Percentiles rank a stretch among this genome's conserved stretches.
Conservation (phyloP, 2,113 vertebrate species). For the Leucopsar rothschildi region DNA sequence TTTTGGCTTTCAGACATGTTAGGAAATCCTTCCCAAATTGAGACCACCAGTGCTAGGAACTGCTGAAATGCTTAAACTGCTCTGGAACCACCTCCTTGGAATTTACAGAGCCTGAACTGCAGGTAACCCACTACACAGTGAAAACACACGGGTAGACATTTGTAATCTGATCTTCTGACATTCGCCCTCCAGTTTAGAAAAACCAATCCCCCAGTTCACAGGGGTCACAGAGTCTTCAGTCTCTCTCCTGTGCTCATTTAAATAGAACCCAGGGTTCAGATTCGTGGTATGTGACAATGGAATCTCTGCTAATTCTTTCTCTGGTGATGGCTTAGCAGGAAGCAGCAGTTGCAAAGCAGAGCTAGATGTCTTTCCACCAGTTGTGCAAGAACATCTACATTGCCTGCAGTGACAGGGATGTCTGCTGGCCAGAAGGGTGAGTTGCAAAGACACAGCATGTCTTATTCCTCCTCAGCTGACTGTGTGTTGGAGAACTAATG, state of each 20-base stretch:
- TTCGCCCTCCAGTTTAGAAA: constrained; percentile 12
- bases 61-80: constrained; percentile 11
- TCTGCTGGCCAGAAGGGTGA: neutral
- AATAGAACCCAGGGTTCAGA: neutral
- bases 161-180: constrained; percentile 73
- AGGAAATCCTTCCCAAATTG: neutral
- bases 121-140: constrained; percentile 75
- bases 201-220: neutral
- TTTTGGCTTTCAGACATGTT: constrained; percentile 17
- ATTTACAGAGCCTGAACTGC: constrained; percentile 79
- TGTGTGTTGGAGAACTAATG: neutral
- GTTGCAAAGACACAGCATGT: neutral
- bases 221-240: neutral
- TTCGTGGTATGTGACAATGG: neutral
- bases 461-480: constrained; percentile 5
- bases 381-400: neutral
- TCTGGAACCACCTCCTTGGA: constrained; percentile 59
- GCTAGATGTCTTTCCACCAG: neutral
- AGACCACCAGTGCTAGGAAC: constrained; percentile 19
- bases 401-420: neutral
- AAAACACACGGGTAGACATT: constrained; percentile 72
- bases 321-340: neutral
- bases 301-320: neutral
- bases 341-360: neutral
- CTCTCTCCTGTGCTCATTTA: neutral